Percentiles rank a stretch among this genome's conserved stretches.
These are phyloP conservation scores for Atherinosoma microstoma DNA, from an alignment of 2,797 vertebrate species.

Conservation along the genomic window DNA sequence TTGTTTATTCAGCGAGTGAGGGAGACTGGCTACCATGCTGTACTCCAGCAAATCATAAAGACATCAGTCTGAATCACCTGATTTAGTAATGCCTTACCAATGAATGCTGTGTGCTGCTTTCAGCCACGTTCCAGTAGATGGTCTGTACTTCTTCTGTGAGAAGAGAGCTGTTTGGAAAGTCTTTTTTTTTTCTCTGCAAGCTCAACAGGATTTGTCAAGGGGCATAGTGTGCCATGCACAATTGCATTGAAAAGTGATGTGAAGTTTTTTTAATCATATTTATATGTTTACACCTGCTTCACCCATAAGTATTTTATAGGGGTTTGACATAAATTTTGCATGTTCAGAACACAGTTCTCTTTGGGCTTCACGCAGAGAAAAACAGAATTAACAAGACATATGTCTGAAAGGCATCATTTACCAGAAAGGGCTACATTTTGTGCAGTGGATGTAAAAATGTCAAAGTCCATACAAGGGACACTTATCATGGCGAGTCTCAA, in stretches of 20 bases:
- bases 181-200: conserved; percentile 20
- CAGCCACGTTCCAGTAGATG: conserved; percentile 58
- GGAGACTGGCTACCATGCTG: conserved; percentile 54
- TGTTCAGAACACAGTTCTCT: conserved; percentile 52
- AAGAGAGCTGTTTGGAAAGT: conserved; percentile 64
- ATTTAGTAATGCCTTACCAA: conserved; percentile 57
- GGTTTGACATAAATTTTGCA: conserved; percentile 60
- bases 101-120: conserved; percentile 51
- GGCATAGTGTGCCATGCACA: conserved; percentile 52
- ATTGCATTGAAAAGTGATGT: conserved; percentile 56
- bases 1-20: conserved; percentile 72
- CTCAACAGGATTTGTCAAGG: conserved; percentile 57
- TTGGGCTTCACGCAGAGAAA: conserved; percentile 56
- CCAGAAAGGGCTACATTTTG: conserved; percentile 69
- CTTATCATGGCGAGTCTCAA: conserved; percentile 69
- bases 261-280: conserved; percentile 64
- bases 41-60: conserved; percentile 72
- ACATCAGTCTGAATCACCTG: conserved; percentile 70
- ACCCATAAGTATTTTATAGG: conserved; percentile 67
- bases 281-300: conserved; percentile 75
- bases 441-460: conserved; percentile 77
- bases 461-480: conserved; percentile 72
- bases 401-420: conserved; percentile 81
- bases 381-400: conserved; percentile 56
- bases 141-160: conserved; percentile 68